These are phyloP conservation scores for Arctocebus calabarensis DNA, from an alignment of 2,797 vertebrate species.

Conservation along the genomic window DNA sequence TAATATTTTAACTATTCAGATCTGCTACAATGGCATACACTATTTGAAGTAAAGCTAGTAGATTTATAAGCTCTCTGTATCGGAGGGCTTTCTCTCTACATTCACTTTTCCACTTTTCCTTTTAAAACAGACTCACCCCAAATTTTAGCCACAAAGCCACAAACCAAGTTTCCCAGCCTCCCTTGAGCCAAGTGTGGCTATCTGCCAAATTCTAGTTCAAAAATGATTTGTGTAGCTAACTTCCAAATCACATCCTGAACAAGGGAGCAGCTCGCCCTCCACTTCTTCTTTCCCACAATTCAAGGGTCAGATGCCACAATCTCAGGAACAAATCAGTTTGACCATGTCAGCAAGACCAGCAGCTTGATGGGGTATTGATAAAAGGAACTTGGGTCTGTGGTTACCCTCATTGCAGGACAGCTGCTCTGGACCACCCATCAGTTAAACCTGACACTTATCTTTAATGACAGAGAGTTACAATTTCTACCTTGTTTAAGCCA, in stretches of 20 bases:
- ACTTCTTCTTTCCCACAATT: background rate
- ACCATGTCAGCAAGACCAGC: background rate
- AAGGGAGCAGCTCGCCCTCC: background rate
- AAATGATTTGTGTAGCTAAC: background rate
- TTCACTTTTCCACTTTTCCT: background rate
- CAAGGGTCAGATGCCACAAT: background rate
- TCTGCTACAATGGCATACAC: background rate
- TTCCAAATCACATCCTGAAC: background rate
- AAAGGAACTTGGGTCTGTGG: background rate
- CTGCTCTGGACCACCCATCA: background rate
- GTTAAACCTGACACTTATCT: background rate
- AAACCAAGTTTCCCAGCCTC: background rate
- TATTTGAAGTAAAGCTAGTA: background rate
- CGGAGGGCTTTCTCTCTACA: background rate
- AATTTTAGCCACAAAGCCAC: background rate
- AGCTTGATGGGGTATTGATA: too few relatives aligned
- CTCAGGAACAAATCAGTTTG: background rate
- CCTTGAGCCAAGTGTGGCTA: background rate
- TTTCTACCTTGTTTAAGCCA: background rate
- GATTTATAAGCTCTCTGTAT: background rate
- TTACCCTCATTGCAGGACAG: background rate
- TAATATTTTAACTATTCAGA: constrained; percentile 5
- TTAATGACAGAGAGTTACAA: background rate
- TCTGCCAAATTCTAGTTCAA: background rate
- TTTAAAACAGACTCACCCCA: background rate